A percentile compares a stretch with the other conserved stretches of the same genome.
Conservation (phyloP, 2,113 vertebrate species). For the Zootoca vivipara region DNA sequence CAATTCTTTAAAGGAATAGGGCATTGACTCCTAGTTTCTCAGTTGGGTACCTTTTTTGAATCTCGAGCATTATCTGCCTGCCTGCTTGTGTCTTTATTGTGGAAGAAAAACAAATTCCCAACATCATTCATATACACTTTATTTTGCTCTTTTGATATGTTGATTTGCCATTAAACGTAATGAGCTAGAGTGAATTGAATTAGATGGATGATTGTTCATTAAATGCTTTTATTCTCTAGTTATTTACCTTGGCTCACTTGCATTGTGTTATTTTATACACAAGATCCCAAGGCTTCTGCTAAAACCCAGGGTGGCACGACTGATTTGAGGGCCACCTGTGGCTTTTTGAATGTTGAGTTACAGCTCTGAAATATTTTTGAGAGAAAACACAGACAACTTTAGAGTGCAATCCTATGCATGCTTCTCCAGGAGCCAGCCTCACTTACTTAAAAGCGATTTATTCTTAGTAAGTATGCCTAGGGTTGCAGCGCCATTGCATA, state of each 20-base stretch:
- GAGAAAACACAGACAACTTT: neutral
- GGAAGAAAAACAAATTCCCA: slow-evolving; percentile 39
- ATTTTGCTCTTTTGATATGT: neutral
- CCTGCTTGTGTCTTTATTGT: slow-evolving; percentile 37
- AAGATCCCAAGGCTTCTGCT: slow-evolving; percentile 5
- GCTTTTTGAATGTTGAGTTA: neutral
- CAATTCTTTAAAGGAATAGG: slow-evolving; percentile 11
- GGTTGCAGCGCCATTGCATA: neutral
- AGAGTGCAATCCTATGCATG: neutral
- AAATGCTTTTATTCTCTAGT: slow-evolving; percentile 4
- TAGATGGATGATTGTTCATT: slow-evolving; percentile 22
- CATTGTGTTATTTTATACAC: neutral
- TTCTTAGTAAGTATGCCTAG: neutral
- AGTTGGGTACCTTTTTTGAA: slow-evolving; percentile 34
- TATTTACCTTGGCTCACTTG: neutral
- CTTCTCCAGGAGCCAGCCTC: neutral
- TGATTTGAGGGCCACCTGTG: neutral
- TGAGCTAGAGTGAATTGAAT: slow-evolving; percentile 1
- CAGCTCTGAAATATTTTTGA: neutral
- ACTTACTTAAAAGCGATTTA: neutral
- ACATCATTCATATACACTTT: slow-evolving; percentile 23
- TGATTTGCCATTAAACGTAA: slow-evolving; percentile 16
- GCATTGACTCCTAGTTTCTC: neutral
- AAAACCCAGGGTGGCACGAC: neutral
- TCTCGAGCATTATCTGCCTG: slow-evolving; percentile 33